A percentile compares a stretch with the other conserved stretches of the same genome.
Conservation (phyloP, 2,797 vertebrate genomes). For the Anomalospiza imberbis region DNA sequence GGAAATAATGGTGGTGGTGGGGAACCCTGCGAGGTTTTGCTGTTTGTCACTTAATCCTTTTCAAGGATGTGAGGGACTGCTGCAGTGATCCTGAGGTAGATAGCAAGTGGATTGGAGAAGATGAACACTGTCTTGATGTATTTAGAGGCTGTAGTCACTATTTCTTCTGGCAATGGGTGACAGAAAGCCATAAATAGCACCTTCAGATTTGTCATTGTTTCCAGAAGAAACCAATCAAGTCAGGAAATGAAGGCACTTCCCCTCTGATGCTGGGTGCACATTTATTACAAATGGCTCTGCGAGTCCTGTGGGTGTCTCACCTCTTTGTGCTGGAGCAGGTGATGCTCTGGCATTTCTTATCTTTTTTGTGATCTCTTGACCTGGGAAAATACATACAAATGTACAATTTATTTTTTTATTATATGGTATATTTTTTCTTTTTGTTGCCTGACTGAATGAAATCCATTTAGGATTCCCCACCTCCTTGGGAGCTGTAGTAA, state of each 20-base stretch:
- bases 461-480: not conserved
- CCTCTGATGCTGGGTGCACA: not conserved
- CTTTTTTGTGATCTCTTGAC: not conserved
- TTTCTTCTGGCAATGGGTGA: not conserved
- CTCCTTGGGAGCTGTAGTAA: not conserved
- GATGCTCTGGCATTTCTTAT: not conserved
- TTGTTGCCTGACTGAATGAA: not conserved
- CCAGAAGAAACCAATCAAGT: slow-evolving; percentile 4
- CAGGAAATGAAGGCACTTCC: slow-evolving; percentile 16
- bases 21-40: not conserved
- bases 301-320: not conserved
- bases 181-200: slow-evolving; percentile 16
- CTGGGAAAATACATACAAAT: not conserved
- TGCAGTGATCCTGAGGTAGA: not conserved
- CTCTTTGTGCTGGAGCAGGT: not conserved
- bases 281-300: not conserved
- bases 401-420: not conserved
- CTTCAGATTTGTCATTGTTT: slow-evolving; percentile 38
- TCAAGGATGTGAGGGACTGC: not conserved
- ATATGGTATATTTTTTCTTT: not conserved
- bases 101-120: not conserved
- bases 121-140: not conserved
- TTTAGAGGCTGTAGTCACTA: not conserved
- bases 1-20: not conserved
- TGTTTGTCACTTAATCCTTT: slow-evolving; percentile 18